Evolutionary conservation across 2,113 vertebrate species (phyloP).

Genomic region (Saguinus midas): DNA sequence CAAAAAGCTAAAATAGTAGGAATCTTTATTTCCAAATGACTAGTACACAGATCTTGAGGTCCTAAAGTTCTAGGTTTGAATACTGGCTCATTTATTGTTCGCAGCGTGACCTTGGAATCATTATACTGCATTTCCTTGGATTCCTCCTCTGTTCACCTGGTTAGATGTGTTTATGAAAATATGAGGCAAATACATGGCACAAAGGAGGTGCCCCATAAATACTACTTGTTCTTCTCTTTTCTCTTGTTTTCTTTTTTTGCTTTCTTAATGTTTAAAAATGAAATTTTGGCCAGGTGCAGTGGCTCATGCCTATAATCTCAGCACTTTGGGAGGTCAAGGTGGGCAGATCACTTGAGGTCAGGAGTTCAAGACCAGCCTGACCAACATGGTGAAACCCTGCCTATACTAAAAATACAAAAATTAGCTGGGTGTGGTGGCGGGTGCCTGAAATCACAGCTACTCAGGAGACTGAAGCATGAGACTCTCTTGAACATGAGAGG

Average conservation of each 20-base stretch:
- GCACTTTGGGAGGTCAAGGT: too few relatives aligned
- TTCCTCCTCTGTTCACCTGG: background rate
- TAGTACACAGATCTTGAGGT: background rate
- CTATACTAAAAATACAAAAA: too few relatives aligned
- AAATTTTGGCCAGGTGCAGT: too few relatives aligned
- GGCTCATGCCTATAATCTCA: too few relatives aligned
- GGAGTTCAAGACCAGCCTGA: too few relatives aligned
- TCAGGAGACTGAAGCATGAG: too few relatives aligned
- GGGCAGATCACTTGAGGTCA: too few relatives aligned
- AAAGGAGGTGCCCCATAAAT: background rate
- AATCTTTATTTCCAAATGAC: background rate
- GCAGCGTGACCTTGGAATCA: background rate
- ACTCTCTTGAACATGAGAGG: too few relatives aligned
- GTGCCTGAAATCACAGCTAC: too few relatives aligned
- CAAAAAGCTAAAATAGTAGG: background rate
- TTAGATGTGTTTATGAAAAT: background rate
- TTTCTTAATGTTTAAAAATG: too few relatives aligned
- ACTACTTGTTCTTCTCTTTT: background rate
- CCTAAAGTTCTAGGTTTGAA: background rate
- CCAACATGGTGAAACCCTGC: too few relatives aligned
- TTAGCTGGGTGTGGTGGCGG: too few relatives aligned
- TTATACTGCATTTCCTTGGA: background rate
- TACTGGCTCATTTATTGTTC: background rate
- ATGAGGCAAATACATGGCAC: background rate
- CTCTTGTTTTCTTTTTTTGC: background rate